These are phyloP conservation scores for Microcaecilia unicolor DNA, from an alignment of 2,797 vertebrate genomes.

Conservation along the genomic window DNA sequence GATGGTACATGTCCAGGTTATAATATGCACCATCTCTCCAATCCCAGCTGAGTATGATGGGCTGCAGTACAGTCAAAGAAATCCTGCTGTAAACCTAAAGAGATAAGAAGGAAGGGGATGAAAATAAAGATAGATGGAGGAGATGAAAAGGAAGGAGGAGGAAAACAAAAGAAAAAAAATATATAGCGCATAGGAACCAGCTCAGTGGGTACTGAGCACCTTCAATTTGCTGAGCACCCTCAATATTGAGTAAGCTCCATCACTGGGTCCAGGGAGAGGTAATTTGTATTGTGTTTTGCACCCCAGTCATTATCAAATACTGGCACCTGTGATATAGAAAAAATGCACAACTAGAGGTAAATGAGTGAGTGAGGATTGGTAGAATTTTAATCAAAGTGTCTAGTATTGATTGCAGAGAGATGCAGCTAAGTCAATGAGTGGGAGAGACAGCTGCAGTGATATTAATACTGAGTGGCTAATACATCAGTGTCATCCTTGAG, in stretches of 20 bases:
- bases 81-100: too few relatives aligned
- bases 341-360: neutral
- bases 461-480: conserved; percentile 18
- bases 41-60: too few relatives aligned
- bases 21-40: too few relatives aligned
- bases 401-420: neutral
- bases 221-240: too few relatives aligned
- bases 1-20: too few relatives aligned
- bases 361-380: neutral
- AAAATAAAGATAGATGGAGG: neutral
- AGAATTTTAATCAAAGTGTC: neutral
- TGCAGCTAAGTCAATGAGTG: neutral
- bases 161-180: neutral
- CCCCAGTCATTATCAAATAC: too few relatives aligned
- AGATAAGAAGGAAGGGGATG: neutral
- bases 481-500: conserved; percentile 10
- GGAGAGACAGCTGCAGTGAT: conserved; percentile 11
- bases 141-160: neutral
- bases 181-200: too few relatives aligned
- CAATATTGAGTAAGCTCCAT: too few relatives aligned
- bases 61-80: too few relatives aligned
- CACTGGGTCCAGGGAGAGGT: too few relatives aligned
- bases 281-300: too few relatives aligned
- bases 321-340: too few relatives aligned
- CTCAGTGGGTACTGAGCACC: neutral